phyloP scores from a whole-genome alignment of 2,888 invertebrate genomes.

The Lasioglossum vierecki region DNA sequence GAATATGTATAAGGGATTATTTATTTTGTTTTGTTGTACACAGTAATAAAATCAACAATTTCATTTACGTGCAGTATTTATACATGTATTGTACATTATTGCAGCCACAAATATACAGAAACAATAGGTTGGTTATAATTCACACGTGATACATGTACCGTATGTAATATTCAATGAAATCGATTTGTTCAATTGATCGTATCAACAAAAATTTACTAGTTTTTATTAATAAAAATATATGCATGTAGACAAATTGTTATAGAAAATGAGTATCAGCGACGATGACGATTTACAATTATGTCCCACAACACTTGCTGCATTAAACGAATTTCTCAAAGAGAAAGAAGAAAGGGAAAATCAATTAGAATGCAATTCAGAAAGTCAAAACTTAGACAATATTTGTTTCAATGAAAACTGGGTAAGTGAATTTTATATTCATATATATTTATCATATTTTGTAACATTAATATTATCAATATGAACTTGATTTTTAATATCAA shows the following conservation, averaged over 20 bases:
- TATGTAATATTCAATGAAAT: neutral
- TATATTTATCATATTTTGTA: slow-evolving; percentile 16
- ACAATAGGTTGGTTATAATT: neutral
- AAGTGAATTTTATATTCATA: slow-evolving; percentile 61
- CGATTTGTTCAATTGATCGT: neutral
- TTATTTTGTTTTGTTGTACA: neutral
- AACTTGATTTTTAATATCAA: neutral
- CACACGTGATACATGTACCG: neutral
- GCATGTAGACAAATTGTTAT: slow-evolving; percentile 8
- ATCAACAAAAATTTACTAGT: neutral
- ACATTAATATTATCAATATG: neutral
- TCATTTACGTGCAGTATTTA: neutral
- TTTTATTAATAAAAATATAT: slow-evolving; percentile 22
- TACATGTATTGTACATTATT: neutral
- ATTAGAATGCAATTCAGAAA: slow-evolving; percentile 81
- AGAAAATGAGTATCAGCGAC: slow-evolving; percentile 73
- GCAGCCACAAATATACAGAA: neutral
- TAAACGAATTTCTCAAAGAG: slow-evolving; percentile 91
- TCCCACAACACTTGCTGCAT: slow-evolving; percentile 89
- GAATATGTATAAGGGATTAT: neutral
- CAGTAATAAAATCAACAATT: neutral
- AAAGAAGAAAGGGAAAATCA: slow-evolving; percentile 87
- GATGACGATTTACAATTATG: slow-evolving; percentile 88
- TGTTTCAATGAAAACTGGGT: slow-evolving; percentile 94
- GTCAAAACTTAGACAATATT: slow-evolving; percentile 84